phyloP scores from a whole-genome alignment of 64 coral and sea anemone species.

The Cladopsammia gracilis region DNA sequence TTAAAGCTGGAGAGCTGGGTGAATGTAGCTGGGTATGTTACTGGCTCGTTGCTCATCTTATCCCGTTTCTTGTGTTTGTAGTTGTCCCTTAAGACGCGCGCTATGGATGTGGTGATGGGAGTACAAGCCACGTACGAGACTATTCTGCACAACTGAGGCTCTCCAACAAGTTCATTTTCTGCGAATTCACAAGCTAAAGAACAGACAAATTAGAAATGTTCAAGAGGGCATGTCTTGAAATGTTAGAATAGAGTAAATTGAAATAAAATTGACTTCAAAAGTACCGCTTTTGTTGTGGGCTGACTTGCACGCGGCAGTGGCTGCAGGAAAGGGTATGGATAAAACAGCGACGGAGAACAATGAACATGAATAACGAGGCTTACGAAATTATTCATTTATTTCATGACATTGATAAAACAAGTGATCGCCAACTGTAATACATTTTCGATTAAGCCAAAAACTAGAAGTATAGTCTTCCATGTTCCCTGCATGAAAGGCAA shows the following conservation, averaged over 20 bases:
- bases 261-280: not conserved
- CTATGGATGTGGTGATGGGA: conserved; percentile 72
- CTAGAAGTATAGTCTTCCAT: too few relatives aligned
- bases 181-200: not conserved
- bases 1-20: not conserved
- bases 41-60: not conserved
- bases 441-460: too few relatives aligned
- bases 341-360: too few relatives aligned
- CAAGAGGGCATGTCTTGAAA: not conserved
- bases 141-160: conserved; percentile 59
- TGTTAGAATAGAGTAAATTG: not conserved
- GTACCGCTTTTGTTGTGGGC: too few relatives aligned
- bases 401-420: too few relatives aligned
- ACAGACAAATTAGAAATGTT: not conserved
- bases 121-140: conserved; percentile 73
- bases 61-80: not conserved
- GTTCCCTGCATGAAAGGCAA: too few relatives aligned
- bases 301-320: too few relatives aligned
- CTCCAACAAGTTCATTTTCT: not conserved
- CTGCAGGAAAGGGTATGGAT: not conserved
- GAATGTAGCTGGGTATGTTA: not conserved
- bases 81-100: conserved; percentile 85
- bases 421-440: too few relatives aligned
- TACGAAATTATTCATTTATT: too few relatives aligned
- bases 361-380: too few relatives aligned